Base-by-base conservation (phyloP, 2,888 invertebrate genomes). In the Leucophenga montana region DNA sequence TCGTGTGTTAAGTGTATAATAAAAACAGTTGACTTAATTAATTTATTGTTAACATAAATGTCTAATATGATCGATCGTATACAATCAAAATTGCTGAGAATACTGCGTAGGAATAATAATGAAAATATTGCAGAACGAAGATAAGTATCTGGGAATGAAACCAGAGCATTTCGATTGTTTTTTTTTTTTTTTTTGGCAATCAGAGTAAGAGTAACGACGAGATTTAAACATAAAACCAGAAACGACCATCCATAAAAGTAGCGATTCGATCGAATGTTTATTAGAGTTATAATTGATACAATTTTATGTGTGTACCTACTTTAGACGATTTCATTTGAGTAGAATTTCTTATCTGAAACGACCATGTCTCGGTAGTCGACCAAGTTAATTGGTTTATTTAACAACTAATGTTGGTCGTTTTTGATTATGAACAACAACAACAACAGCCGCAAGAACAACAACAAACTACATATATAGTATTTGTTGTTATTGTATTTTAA, bases 331-430 rank as follows among this genome's bases (percentile, higher is more conserved):
- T 5, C 4, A 22, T n/a, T n/a, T 31, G 27, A 57, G 22, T 57
- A n/a, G 22, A 57, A 31, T 27, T 31, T 27, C 57, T 57, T 57
- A 57, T 59, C 66, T 65, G 39, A 64, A 22, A 46, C 44, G 65
- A 48, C 33, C 27, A 33, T 13, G 64, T 39, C 31, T 50, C 46
- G 39, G 44, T 18, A 20, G 62, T 44, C 8, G 11, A 18, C 14
- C 14, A 39, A 44, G n/a, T 56, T 81, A 83, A 83, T 81, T 84
- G 75, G 44, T 71, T 80, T 75, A 68, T 70, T 66, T 64, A 59
- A 65, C 56, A 16, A 18, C 53, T 71, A 68, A 46, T 67, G 62
- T 71, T 70, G 67, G 67, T 46, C 71, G 66, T 73, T 73, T 71
- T 77, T 75, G 46, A 68, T 61, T 57, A 53, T 22, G 1, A 39